phyloP scores from a whole-genome alignment of 1,140 invertebrate genomes.

The Tenebrio molitor region DNA sequence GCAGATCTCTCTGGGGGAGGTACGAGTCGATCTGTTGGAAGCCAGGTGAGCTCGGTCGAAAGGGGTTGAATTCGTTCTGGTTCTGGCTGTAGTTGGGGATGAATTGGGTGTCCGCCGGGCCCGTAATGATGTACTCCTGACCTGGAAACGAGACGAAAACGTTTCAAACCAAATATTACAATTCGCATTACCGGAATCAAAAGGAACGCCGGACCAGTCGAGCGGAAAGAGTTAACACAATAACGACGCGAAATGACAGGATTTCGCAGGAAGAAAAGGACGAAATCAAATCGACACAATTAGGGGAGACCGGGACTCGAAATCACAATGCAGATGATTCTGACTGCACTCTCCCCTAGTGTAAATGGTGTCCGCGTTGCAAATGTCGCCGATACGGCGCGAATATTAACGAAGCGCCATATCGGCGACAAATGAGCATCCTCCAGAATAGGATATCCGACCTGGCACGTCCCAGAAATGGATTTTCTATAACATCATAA shows the following conservation, averaged over 20 bases:
- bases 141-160: constrained; percentile 32
- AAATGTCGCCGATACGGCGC: too few species aligned
- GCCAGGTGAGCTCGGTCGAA: constrained; percentile 38
- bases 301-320: too few species aligned
- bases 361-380: too few species aligned
- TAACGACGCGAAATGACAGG: neutral
- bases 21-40: constrained; percentile 49
- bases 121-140: constrained; percentile 54
- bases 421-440: constrained; percentile 1
- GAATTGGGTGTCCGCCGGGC: constrained; percentile 42
- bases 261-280: too few species aligned
- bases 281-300: too few species aligned
- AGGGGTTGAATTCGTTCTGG: constrained; percentile 43
- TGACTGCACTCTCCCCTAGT: too few species aligned
- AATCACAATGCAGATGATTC: too few species aligned
- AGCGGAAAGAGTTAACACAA: neutral
- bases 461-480: constrained; percentile 5
- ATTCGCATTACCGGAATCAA: too few species aligned
- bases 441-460: neutral
- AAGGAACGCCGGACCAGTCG: too few species aligned
- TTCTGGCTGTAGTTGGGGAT: constrained; percentile 52
- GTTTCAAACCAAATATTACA: too few species aligned
- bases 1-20: constrained; percentile 56
- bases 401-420: too few species aligned
- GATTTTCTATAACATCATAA: constrained; percentile 5